Evolutionary conservation across 2,888 invertebrate genomes (phyloP), one percentile per base, ranked within the genome.

Genomic region (Axea sp.): DNA sequence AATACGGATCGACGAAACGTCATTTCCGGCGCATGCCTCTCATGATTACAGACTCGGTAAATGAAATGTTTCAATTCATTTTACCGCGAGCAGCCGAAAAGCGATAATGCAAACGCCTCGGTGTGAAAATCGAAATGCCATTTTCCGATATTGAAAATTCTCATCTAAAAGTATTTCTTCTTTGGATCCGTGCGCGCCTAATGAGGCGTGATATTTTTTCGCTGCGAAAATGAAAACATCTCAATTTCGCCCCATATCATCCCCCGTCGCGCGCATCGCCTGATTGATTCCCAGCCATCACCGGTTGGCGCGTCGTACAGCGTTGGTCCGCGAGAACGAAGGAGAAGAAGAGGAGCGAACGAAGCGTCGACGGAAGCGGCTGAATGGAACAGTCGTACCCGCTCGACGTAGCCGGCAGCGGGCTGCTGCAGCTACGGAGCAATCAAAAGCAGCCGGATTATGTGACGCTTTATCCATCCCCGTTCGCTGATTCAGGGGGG

Each of bases 391-490:
- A 15, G 53, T 14, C 39, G 39, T 37, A 33, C 4, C 39, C 33
- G 33, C 51, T 53, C 41, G 51, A 31, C 64, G 45, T 62, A 69
- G 62, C 67, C 55, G 73, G 72, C 69, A 64, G 73, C 62, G 47
- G 67, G 73, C 68, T 68, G 67, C 24, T 45, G 67, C 19, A 4
- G 19, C 39, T 60, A 47, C 77, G 73, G 75, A 79, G 82, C 82
- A 81, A 83, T 83, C 82, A 80, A 76, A 75, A 76, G 67, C 76
- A 51, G 76, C 69, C 77, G 80, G 80, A 83, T 83, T 82, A 81
- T 81, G 80, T 79, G 79, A 81, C 80, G 78, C 60, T 83, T 83
- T 81, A 80, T 82, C 79, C 78, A 57, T 77, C 72, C 60, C 64
- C 72, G 72, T 77, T 67, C 68, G 77, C 77, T 77, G 78, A 78